Evolutionary conservation across 2,797 vertebrate species (phyloP).

Genomic region (Choloepus didactylus): DNA sequence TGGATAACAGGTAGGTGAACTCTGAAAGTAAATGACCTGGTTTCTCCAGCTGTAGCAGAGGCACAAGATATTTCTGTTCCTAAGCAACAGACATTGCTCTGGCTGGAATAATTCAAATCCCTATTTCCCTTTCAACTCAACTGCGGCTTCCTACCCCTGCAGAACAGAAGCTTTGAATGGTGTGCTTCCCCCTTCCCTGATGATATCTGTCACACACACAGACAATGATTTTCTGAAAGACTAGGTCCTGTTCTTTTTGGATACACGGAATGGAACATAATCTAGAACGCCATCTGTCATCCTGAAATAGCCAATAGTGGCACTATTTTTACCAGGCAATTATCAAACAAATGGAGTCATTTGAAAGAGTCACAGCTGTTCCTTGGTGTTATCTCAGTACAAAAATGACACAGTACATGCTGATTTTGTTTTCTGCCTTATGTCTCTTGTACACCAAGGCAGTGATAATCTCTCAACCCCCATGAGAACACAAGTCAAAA

Average conservation of each 20-base stretch:
- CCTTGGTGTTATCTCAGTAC: conserved; percentile 69
- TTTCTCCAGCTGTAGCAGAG: conserved; percentile 59
- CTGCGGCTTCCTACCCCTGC: conserved; percentile 44
- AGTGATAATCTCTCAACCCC: conserved; percentile 31
- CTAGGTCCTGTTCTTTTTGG: conserved; percentile 80
- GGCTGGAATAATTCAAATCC: conserved; percentile 51
- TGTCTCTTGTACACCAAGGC: conserved; percentile 46
- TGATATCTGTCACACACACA: not conserved
- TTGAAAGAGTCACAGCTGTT: conserved; percentile 85
- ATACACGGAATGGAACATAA: conserved; percentile 84
- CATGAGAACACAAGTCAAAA: conserved; percentile 67
- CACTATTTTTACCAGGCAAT: conserved; percentile 86
- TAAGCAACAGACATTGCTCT: conserved; percentile 74
- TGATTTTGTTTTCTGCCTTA: conserved; percentile 70
- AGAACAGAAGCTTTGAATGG: conserved; percentile 33
- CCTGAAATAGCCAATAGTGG: conserved; percentile 84
- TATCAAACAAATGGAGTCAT: conserved; percentile 83
- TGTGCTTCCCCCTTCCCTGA: not conserved
- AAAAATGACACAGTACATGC: conserved; percentile 72
- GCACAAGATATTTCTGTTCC: conserved; percentile 70
- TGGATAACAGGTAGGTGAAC: conserved; percentile 53
- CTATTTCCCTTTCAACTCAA: conserved; percentile 56
- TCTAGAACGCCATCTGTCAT: conserved; percentile 88
- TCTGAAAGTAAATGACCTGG: conserved; percentile 67
- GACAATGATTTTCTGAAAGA: conserved; percentile 74